phyloP scores from a whole-genome alignment of 2,888 invertebrate species.

The Eulithis testata region DNA sequence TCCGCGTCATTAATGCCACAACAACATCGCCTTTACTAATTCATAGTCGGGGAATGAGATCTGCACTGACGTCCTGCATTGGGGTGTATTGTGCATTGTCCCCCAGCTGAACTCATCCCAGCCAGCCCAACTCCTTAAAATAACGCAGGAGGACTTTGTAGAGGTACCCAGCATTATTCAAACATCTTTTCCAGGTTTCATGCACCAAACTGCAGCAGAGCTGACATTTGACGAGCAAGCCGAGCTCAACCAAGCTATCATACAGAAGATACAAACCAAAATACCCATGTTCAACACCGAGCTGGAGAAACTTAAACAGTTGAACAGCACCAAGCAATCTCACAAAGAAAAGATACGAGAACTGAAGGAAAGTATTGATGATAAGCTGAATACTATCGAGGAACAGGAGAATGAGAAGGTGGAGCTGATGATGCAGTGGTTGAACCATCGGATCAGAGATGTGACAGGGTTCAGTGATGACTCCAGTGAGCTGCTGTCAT shows the following conservation, averaged over 20 bases:
- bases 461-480: slow-evolving; percentile 63
- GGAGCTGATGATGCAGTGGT: slow-evolving; percentile 78
- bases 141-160: no score
- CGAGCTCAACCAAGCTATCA: slow-evolving; percentile 71
- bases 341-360: slow-evolving; percentile 60
- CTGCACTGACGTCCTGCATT: no score
- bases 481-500: slow-evolving; percentile 64
- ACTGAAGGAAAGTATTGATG: slow-evolving; percentile 65
- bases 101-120: no score
- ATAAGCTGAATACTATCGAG: slow-evolving; percentile 64
- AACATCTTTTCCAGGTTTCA: slow-evolving; percentile 61
- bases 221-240: slow-evolving; percentile 74
- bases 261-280: slow-evolving; percentile 67
- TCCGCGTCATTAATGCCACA: no score
- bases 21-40: no score
- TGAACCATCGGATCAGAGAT: slow-evolving; percentile 66
- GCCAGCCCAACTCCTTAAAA: no score
- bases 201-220: slow-evolving; percentile 66
- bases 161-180: background rate
- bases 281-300: slow-evolving; percentile 63
- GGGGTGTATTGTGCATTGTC: no score
- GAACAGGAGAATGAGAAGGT: slow-evolving; percentile 73
- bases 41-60: no score
- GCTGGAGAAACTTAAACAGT: slow-evolving; percentile 59
- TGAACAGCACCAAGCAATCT: slow-evolving; percentile 45